Conservation (phyloP, 1,140 invertebrate genomes). For the Psilanteris sp. region DNA sequence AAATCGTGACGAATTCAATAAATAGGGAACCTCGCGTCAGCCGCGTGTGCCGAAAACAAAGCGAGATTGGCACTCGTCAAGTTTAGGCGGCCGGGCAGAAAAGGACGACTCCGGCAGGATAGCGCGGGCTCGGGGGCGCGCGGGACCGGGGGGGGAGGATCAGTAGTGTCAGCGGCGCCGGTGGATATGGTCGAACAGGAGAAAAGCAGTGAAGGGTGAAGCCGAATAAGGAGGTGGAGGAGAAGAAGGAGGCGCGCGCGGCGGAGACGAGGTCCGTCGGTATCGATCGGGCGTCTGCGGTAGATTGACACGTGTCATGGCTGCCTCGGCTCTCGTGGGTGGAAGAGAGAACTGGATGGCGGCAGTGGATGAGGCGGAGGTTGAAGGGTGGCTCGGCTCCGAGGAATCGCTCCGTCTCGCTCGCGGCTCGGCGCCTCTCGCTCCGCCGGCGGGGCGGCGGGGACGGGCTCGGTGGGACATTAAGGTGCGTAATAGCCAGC, state of each 20-base stretch:
- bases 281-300: slow-evolving; percentile 80
- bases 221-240: slow-evolving; percentile 46
- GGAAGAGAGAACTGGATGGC: slow-evolving; percentile 61
- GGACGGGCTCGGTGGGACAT: slow-evolving; percentile 72
- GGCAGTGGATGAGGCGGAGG: slow-evolving; percentile 66
- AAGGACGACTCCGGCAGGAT: slow-evolving; percentile 31
- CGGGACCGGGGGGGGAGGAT: slow-evolving; percentile 20
- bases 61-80: slow-evolving; percentile 6
- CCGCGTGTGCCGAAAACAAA: slow-evolving; percentile 13
- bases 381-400: slow-evolving; percentile 55
- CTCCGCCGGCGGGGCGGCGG: slow-evolving; percentile 33
- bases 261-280: slow-evolving; percentile 74
- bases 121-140: slow-evolving; percentile 4
- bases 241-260: slow-evolving; percentile 20
- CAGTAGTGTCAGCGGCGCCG: slow-evolving; percentile 50
- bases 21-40: too few relatives aligned
- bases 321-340: slow-evolving; percentile 71
- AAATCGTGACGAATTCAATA: slow-evolving; percentile 10
- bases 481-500: slow-evolving; percentile 81
- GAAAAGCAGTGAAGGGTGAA: slow-evolving; percentile 59
- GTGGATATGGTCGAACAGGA: slow-evolving; percentile 64
- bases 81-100: slow-evolving; percentile 7
- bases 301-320: slow-evolving; percentile 81
- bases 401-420: slow-evolving; percentile 42
- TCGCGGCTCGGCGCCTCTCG: slow-evolving; percentile 1